Base-by-base conservation (phyloP, 2,888 invertebrate species). In the Pollenia labialis region DNA sequence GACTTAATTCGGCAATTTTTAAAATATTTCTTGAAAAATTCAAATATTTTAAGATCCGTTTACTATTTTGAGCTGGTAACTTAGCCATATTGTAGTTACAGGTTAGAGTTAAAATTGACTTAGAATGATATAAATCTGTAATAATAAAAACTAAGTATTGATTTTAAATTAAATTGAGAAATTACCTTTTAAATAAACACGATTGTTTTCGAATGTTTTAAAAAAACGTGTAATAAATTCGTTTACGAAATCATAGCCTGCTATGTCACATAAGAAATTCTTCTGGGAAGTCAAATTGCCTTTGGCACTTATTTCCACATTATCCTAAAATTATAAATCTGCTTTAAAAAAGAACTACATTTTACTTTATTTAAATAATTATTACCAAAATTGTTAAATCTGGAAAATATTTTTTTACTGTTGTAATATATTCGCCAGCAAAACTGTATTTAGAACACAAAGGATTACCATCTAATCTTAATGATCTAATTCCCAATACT, bases 391-490 rank as follows among this genome's bases (percentile, higher is more conserved):
- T 90, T 14, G 89, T 88, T 0, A 92, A 58, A 1, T 90, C 89
- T 0, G 92, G 90, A 82, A 92, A 92, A 68, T 91, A 80, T 10
- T 88, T 71, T 52, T 85, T 89, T 0, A 91, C 91, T 0, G 90
- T 90, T 54, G 88, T 88, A 0, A 92, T 89, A 76, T 92, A 92
- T 75, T 92, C 92, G 16, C 89, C 90, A 12, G 92, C 90, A 84
- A 91, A 89, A 8, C 88, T 85, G 68, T 91, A 92, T 46, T 90
- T 90, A 2, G 87, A 81, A 56, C 92, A 92, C 8, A 92, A 40
- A 0, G 91, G 92, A 90, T 92, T 92, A 0, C 92, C 92, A 79
- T 92, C 90, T 8, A 92, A 83, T 0, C 89, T 87, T 71, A 92
- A 81, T 0, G 92, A 90, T 74, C 90, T 92, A 4, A 92, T 80